phyloP scores from a whole-genome alignment of 2,113 vertebrate genomes.

The Dendropsophus ebraccatus region DNA sequence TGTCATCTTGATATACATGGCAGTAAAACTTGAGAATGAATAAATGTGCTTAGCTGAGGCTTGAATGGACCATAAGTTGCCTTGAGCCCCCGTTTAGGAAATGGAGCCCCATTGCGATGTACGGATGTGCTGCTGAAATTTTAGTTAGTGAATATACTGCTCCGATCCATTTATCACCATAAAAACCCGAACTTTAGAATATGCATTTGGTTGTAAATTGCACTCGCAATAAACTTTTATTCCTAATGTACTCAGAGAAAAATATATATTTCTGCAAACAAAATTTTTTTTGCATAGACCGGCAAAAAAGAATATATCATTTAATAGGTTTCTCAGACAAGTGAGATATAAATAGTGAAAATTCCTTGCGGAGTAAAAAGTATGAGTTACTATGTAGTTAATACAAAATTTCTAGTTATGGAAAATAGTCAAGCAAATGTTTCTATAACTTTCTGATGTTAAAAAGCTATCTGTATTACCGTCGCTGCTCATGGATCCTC shows the following conservation, averaged over 20 bases:
- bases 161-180: constrained; percentile 55
- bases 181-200: constrained; percentile 57
- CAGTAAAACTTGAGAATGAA: constrained; percentile 54
- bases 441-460: constrained; percentile 28
- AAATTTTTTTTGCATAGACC: constrained; percentile 58
- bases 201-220: constrained; percentile 60
- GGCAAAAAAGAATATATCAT: constrained; percentile 55
- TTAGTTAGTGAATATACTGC: constrained; percentile 53
- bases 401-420: constrained; percentile 36
- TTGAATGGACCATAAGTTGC: constrained; percentile 54
- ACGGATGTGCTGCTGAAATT: constrained; percentile 20
- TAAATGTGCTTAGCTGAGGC: constrained; percentile 41
- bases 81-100: constrained; percentile 42
- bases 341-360: constrained; percentile 47
- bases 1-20: constrained; percentile 60
- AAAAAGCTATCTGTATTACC: background rate
- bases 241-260: constrained; percentile 54
- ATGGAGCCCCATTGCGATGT: constrained; percentile 45
- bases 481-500: background rate
- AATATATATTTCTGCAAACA: constrained; percentile 57
- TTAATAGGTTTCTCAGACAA: constrained; percentile 49
- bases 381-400: constrained; percentile 52
- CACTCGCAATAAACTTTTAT: constrained; percentile 60
- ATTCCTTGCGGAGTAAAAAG: constrained; percentile 29
- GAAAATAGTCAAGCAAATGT: constrained; percentile 45